phyloP scores from a whole-genome alignment of 2,797 vertebrate genomes.

The Chaunax sp. region DNA sequence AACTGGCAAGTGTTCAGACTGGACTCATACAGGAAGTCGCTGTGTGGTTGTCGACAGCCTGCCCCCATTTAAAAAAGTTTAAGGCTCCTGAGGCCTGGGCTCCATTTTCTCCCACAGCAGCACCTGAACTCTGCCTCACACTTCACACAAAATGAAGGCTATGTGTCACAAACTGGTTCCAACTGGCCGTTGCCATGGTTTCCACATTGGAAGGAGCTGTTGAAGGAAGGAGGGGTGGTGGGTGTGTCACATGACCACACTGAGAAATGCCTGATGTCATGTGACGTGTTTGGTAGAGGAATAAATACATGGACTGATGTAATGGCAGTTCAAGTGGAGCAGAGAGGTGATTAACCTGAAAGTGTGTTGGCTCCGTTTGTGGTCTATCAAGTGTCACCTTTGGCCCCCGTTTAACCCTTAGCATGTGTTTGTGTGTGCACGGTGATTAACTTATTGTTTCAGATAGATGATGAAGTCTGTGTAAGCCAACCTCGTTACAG shows the following conservation, averaged over 20 bases:
- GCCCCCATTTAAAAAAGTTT: constrained; percentile 77
- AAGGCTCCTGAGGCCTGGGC: constrained; percentile 74
- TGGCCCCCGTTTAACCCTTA: constrained; percentile 50
- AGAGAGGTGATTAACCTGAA: constrained; percentile 47
- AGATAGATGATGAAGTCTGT: background rate
- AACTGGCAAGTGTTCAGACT: constrained; percentile 71
- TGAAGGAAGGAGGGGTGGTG: constrained; percentile 77
- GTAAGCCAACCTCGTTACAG: background rate
- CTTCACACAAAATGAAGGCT: constrained; percentile 91
- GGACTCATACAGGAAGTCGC: constrained; percentile 76
- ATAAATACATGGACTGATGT: constrained; percentile 83
- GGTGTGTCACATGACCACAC: constrained; percentile 87
- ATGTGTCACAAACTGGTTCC: constrained; percentile 91
- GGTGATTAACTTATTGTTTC: constrained; percentile 14
- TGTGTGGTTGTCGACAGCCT: constrained; percentile 57
- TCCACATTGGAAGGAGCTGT: constrained; percentile 86
- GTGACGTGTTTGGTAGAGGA: constrained; percentile 81
- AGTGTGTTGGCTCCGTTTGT: constrained; percentile 23
- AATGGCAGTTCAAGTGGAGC: constrained; percentile 61
- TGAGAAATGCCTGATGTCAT: constrained; percentile 89
- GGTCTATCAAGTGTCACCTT: constrained; percentile 57
- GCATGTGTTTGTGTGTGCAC: constrained; percentile 19
- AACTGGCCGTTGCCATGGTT: constrained; percentile 94
- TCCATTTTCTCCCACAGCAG: constrained; percentile 87
- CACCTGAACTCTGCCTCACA: constrained; percentile 89